These are phyloP conservation scores for Ifrita kowaldi DNA, from an alignment of 2,113 vertebrate species.

Conservation along the genomic window DNA sequence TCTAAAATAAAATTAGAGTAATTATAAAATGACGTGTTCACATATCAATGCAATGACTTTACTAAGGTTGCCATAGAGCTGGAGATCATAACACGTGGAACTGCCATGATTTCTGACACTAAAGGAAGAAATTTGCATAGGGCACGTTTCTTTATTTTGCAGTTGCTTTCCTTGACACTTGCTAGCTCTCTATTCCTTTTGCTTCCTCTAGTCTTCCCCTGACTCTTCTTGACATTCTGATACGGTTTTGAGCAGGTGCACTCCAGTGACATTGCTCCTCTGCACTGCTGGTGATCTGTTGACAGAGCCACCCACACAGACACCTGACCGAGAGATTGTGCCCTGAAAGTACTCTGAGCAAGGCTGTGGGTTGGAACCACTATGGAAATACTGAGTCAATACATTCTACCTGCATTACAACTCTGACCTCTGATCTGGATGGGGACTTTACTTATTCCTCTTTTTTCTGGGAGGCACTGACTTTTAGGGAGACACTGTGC, in stretches of 20 bases:
- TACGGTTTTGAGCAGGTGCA: not conserved
- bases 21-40: slow-evolving; percentile 10
- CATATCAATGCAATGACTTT: not conserved
- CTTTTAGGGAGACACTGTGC: not conserved
- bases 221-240: not conserved
- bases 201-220: not conserved
- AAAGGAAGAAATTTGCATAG: not conserved
- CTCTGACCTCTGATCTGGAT: not conserved
- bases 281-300: not conserved
- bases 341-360: not conserved
- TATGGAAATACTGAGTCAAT: not conserved
- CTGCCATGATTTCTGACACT: not conserved
- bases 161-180: not conserved
- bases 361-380: not conserved
- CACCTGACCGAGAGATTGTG: not conserved
- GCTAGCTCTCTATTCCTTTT: not conserved
- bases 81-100: not conserved
- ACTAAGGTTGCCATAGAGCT: not conserved
- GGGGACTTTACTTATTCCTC: not conserved
- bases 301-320: not conserved
- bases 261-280: fast-evolving
- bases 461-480: not conserved
- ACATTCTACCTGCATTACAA: not conserved
- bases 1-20: slow-evolving; percentile 30
- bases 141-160: not conserved